A percentile compares a stretch with the other conserved stretches of the same genome.
These are phyloP conservation scores for Drosophila acutilabella DNA, from an alignment of 2,888 invertebrate species.

Conservation along the genomic window DNA sequence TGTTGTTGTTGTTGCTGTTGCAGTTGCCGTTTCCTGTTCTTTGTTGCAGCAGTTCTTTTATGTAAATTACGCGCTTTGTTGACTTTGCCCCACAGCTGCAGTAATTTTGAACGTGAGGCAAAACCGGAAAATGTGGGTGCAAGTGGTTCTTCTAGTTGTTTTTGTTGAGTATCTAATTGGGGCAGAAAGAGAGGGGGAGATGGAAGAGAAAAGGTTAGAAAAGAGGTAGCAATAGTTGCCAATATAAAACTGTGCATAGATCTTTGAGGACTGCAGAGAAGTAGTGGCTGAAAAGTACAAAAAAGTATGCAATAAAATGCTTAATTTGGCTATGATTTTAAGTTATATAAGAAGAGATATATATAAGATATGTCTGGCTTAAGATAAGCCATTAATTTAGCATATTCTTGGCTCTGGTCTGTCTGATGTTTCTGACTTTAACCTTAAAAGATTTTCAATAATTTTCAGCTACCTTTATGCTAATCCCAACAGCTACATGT, in stretches of 20 bases:
- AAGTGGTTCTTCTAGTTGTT: constrained; percentile 11
- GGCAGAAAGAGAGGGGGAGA: neutral
- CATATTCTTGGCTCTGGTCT: no score
- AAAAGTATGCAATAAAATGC: no score
- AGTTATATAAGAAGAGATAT: no score
- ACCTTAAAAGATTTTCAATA: neutral
- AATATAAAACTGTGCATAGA: no score
- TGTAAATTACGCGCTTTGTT: constrained; percentile 79
- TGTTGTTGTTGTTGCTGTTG: constrained; percentile 25
- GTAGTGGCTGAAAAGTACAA: no score
- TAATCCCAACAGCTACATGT: neutral
- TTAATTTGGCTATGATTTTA: no score
- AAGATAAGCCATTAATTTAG: no score
- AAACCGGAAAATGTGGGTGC: constrained; percentile 26
- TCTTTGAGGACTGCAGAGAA: no score
- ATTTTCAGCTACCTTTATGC: neutral
- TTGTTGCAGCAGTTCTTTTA: constrained; percentile 74
- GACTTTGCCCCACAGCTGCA: constrained; percentile 62
- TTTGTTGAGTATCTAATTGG: constrained; percentile 36
- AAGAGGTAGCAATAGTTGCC: neutral
- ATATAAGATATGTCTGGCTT: no score
- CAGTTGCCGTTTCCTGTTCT: constrained; percentile 68
- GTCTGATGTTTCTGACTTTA: no score
- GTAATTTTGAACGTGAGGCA: constrained; percentile 7
- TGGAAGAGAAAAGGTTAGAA: neutral